Conservation (phyloP, 1,140 invertebrate genomes). For the Lysiphlebus fabarum region DNA sequence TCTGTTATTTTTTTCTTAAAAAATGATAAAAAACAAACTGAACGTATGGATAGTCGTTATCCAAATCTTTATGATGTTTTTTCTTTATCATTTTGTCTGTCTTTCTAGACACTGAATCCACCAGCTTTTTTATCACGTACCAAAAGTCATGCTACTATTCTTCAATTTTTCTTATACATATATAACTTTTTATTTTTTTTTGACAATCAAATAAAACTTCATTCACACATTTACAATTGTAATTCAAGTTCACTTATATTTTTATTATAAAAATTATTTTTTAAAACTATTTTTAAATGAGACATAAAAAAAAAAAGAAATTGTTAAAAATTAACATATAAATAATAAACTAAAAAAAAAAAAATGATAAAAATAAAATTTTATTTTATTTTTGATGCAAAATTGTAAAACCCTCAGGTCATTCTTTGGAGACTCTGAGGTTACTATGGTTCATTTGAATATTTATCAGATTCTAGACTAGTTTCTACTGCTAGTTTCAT, state of each 20-base stretch:
- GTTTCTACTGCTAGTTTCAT: conserved; percentile 2
- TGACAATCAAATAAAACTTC: too few species aligned
- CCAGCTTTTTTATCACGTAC: too few species aligned
- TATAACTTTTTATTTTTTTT: too few species aligned
- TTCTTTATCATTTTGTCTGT: conserved; percentile 8
- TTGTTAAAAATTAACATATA: too few species aligned
- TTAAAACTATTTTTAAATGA: too few species aligned
- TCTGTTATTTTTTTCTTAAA: conserved; percentile 7
- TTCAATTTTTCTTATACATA: too few species aligned
- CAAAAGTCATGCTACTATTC: too few species aligned
- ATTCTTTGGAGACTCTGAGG: conserved; percentile 7
- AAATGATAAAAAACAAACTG: conserved; percentile 1
- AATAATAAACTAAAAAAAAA: too few species aligned
- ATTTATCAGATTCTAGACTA: conserved; percentile 14
- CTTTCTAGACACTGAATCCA: neutral
- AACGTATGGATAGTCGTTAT: conserved; percentile 25
- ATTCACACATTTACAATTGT: too few species aligned
- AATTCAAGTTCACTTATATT: too few species aligned
- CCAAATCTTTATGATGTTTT: conserved; percentile 23
- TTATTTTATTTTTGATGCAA: neutral
- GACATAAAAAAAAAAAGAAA: too few species aligned
- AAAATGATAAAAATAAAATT: neutral
- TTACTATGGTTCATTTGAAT: conserved; percentile 13
- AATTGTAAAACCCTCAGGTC: neutral
- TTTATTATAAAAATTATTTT: too few species aligned